Evolutionary conservation across 2,888 invertebrate species (phyloP).

Genomic region (Danaus chrysippus): DNA sequence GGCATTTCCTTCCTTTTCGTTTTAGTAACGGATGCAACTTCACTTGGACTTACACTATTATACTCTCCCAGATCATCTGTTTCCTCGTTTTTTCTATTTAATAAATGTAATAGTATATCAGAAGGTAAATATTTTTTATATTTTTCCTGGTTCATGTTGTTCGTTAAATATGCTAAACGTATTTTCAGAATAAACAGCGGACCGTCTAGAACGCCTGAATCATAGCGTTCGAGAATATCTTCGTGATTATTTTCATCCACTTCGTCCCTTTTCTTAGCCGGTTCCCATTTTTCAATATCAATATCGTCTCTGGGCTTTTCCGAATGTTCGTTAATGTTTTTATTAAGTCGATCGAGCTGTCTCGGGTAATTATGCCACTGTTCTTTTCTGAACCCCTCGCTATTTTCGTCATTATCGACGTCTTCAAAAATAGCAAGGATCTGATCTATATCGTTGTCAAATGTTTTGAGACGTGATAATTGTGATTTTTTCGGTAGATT

Average conservation of each 20-base stretch:
- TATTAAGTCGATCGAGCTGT: conserved; percentile 62
- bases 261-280: background rate
- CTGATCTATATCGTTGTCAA: conserved; percentile 37
- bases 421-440: conserved; percentile 42
- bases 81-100: conserved; percentile 33
- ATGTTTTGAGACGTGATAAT: conserved; percentile 37
- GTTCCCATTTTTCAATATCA: conserved; percentile 10
- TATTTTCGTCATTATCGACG: conserved; percentile 33
- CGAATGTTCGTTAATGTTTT: conserved; percentile 21
- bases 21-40: conserved; percentile 39
- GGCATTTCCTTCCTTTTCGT: conserved; percentile 50
- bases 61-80: conserved; percentile 34
- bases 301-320: conserved; percentile 25
- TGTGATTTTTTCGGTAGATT: conserved; percentile 42
- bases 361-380: conserved; percentile 71
- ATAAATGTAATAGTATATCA: conserved; percentile 31
- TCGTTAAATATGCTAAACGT: conserved; percentile 54
- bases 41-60: conserved; percentile 34
- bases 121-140: conserved; percentile 32
- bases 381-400: conserved; percentile 61
- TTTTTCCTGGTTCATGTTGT: conserved; percentile 42
- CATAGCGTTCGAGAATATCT: conserved; percentile 37
- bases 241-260: conserved; percentile 30
- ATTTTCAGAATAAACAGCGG: conserved; percentile 64
- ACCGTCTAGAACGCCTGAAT: conserved; percentile 45